phyloP scores from a whole-genome alignment of 1,140 invertebrate genomes.

The Lepidotrigona ventralis region DNA sequence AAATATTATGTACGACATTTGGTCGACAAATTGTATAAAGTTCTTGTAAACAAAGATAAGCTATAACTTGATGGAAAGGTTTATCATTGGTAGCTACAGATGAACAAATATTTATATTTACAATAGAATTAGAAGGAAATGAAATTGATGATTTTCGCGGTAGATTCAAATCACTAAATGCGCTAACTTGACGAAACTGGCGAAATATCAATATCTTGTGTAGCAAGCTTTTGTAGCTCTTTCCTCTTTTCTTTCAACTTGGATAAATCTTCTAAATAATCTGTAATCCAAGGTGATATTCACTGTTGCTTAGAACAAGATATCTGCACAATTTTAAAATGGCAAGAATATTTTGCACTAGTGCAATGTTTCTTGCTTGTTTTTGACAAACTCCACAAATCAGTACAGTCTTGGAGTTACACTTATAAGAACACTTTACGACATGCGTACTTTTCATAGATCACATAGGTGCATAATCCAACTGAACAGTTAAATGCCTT shows the following conservation, averaged over 20 bases:
- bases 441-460: conserved; percentile 63
- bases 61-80: background rate
- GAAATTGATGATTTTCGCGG: conserved; percentile 2
- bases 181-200: conserved; percentile 22
- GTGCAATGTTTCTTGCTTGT: conserved; percentile 46
- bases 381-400: conserved; percentile 58
- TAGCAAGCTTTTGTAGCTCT: background rate
- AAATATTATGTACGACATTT: background rate
- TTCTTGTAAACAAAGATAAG: conserved; percentile 17
- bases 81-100: background rate
- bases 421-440: conserved; percentile 57
- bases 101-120: conserved; percentile 2
- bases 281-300: conserved; percentile 62
- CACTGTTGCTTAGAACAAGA: conserved; percentile 40
- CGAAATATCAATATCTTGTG: background rate
- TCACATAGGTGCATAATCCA: conserved; percentile 93
- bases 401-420: conserved; percentile 40
- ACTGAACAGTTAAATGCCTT: conserved; percentile 93
- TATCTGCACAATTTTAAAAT: conserved; percentile 58
- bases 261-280: conserved; percentile 57
- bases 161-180: background rate
- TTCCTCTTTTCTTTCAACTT: conserved; percentile 4
- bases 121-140: conserved; percentile 25
- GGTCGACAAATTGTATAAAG: background rate
- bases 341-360: conserved; percentile 58